A percentile compares a stretch with the other conserved stretches of the same genome.
These are phyloP conservation scores for Trissoscelio sp. DNA, from an alignment of 2,888 invertebrate genomes.

Conservation along the genomic window DNA sequence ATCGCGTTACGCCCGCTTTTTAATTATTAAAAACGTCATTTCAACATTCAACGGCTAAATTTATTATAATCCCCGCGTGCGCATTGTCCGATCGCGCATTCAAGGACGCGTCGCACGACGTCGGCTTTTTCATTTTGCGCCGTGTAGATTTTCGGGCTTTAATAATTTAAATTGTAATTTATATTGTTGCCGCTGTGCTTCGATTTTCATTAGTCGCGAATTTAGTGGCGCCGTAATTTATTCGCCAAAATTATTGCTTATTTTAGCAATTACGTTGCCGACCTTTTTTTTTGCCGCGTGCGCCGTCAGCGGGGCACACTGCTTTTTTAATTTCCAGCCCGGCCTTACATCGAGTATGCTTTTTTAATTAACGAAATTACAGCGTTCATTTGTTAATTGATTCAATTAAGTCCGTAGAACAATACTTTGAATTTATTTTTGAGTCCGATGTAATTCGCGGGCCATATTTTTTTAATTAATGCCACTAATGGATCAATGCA, in stretches of 20 bases:
- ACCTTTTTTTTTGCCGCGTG: conserved; percentile 25
- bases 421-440: conserved; percentile 63
- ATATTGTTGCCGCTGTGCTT: conserved; percentile 47
- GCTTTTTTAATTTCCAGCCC: conserved; percentile 56
- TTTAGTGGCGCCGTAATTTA: conserved; percentile 51
- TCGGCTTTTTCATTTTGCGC: conserved; percentile 35
- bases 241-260: conserved; percentile 66
- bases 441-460: conserved; percentile 52
- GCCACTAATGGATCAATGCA: conserved; percentile 61
- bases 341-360: conserved; percentile 51
- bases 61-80: conserved; percentile 49
- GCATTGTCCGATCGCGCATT: conserved; percentile 13
- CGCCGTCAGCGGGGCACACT: conserved; percentile 4
- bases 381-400: conserved; percentile 61
- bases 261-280: conserved; percentile 58
- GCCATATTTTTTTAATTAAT: conserved; percentile 62
- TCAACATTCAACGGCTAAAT: conserved; percentile 49
- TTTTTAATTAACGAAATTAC: conserved; percentile 67
- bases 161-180: conserved; percentile 60
- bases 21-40: conserved; percentile 66
- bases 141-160: conserved; percentile 20
- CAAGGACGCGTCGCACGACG: conserved; percentile 12
- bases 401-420: conserved; percentile 57
- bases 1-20: conserved; percentile 51
- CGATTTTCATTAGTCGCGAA: conserved; percentile 62